Evolutionary conservation across 2,888 invertebrate species (phyloP), one percentile per base, ranked within the genome.

Genomic region (Hydrotaea cyrtoneurina): DNA sequence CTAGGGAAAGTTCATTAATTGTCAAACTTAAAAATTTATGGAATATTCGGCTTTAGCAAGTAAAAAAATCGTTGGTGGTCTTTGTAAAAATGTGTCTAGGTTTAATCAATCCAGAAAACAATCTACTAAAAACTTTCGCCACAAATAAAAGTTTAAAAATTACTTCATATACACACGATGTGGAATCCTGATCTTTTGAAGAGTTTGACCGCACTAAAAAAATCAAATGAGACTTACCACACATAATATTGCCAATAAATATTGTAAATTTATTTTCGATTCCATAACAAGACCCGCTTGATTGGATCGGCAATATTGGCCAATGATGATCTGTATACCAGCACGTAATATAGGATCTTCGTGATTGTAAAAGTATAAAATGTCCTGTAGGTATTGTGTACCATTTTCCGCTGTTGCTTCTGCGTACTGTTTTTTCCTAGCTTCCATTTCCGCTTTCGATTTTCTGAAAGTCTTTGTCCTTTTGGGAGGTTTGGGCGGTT

Each of bases 291-390:
- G 82, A 19, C 89, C 88, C 66, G 91, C 87, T 84, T 90, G 89
- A 46, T 92, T 86, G 87, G 91, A 92, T 87, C 91, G 91, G n/a
- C 76, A 80, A 39, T 85, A 85, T 13, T 85, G 79, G 66, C 92
- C 92, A 86, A 92, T 89, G 83, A 93, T 90, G 86, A 89, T 90
- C 86, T 91, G 92, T 21, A 92, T 90, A 72, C 92, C 92, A 36
- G 91, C 92, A 43, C 93, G 90, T 83, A 93, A 86, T 80, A 92
- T 91, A 23, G 93, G 93, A 90, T 93, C 93, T 57, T 89, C 86
- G 87, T 93, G 93, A 69, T 89, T 89, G 85, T 91, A 89, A 86
- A 89, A 93, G 76, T 91, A 88, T 83, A 93, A 86, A 80, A 92
- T 89, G 88, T 93, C 92, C 66, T 89, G 87, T 62, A 91, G 21